Base-by-base conservation (phyloP, 2,797 vertebrate genomes). In the Tenualosa ilisha region DNA sequence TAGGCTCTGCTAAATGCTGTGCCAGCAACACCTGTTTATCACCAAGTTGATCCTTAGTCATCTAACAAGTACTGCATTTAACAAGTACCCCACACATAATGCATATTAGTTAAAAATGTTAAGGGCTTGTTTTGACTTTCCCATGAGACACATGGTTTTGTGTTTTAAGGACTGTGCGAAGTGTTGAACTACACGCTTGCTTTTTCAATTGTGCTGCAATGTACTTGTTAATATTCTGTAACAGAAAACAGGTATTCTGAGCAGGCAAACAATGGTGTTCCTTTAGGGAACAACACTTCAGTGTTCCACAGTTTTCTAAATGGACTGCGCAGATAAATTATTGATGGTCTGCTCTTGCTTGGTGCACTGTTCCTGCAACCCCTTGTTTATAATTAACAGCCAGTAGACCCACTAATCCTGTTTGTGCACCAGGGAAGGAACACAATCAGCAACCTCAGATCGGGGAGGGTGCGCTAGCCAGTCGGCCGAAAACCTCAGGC, bases 311-410 rank as follows among this genome's bases (percentile, higher is more conserved):
- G 87, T 85, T 86, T 86, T 88, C 85, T 65, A 81, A 86, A 87
- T 87, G 84, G n/a, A 87, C 82, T 24, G 82, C 86, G 83, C 90
- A 87, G 88, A 93, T 94, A 93, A 93, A 94, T 93, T 93, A 94
- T 94, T 93, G 90, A 94, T 92, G 92, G 84, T 83, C 83, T 87
- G 88, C 82, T 89, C 87, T 88, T 87, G 88, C 89, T 87, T 83
- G 84, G 86, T 79, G 86, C 86, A 87, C 91, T 88, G 86, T 81
- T 84, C 49, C 82, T 83, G n/a, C 81, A 86, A 56, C 88, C 90
- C 87, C 91, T 68, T 89, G 92, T 91, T 90, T 91, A 93, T 95
- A 94, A 93, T 94, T 92, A 94, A 92, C 87, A 91, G 85, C 86
- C 88, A 87, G 83, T 85, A 87, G 88, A 90, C 84, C 86, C 43